Evolutionary conservation across 2,888 invertebrate species (phyloP), one percentile per base, ranked within the genome.

Genomic region (Choristoneura rosaceana): DNA sequence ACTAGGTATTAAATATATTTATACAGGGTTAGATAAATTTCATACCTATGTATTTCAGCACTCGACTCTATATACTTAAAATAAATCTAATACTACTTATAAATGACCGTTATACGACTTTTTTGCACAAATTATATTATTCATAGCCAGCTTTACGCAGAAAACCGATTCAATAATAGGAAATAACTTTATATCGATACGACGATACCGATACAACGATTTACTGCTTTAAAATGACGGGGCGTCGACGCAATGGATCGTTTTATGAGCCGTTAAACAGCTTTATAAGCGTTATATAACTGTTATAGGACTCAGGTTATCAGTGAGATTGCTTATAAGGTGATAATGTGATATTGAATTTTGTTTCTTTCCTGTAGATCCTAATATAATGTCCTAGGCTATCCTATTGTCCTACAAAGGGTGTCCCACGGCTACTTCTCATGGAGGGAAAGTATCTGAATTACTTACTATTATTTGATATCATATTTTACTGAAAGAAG

Each of bases 191-290:
- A 55, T 68, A 68, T 63, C 71, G 67, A 68, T 67, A 71, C 67
- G 58, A 43, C 55, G 43, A 55, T 68, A 68, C 59, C 67, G 67
- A 68, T 67, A 71, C 67, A 62, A 43, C 55, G 43, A 47, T 71
- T 71, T 63, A 71, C 55, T 25, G 62, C 71, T 71, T 62, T 68
- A 50, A 62, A 71, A 71, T 63, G 71, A 68, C 62, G 71, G 45
- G 63, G 67, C 25, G 67, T 52, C 38, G 55, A 52, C 50, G 62
- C 63, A 10, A 64, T 45, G 7, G 66, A 67, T 34, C 45, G 71
- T 12, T 71, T 71, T 71, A 68, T 33, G 67, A 62, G 47, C 47
- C n/a, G 41, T 71, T 63, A 71, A 71, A 58, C 14, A 50, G 62
- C 47, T 5, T 47, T 71, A 67, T 63, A 71, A 59, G 62, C 33